Conservation (phyloP, 30 jellyfish, hydroid and myxozoan species). For the Chironex yamaguchii region DNA sequence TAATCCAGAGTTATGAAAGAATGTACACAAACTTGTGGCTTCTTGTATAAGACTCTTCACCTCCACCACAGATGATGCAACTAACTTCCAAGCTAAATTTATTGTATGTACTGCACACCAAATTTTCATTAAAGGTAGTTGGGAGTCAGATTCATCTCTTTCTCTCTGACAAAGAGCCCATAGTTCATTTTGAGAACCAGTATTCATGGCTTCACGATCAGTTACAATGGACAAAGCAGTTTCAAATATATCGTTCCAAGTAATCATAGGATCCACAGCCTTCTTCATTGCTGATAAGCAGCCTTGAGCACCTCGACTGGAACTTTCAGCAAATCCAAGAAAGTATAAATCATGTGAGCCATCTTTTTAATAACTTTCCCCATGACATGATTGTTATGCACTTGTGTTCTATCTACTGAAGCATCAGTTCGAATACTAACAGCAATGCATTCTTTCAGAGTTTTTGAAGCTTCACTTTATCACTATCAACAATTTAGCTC, state of each 20-base stretch:
- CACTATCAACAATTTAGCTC: constrained; percentile 6
- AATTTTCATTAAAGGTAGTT: background rate
- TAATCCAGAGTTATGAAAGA: background rate
- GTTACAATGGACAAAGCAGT: constrained; percentile 9
- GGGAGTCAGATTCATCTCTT: constrained; percentile 6
- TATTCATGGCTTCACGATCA: background rate
- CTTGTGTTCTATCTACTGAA: constrained; percentile 30
- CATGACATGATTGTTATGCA: constrained; percentile 21
- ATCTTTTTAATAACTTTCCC: constrained; percentile 36
- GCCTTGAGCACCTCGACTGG: constrained; percentile 12
- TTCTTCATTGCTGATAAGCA: constrained; percentile 43
- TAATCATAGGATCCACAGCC: too few relatives aligned
- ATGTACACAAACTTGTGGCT: background rate
- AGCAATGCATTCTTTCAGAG: constrained; percentile 4
- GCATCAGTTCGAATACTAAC: constrained; percentile 31
- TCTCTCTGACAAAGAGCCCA: background rate
- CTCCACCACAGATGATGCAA: background rate
- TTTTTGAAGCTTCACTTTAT: too few relatives aligned
- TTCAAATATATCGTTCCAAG: too few relatives aligned
- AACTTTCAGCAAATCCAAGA: constrained; percentile 30
- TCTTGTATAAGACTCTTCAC: background rate
- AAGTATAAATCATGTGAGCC: constrained; percentile 15
- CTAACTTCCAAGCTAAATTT: background rate
- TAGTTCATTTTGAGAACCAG: constrained; percentile 7
- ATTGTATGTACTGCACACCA: constrained; percentile 32